Evolutionary conservation across 1,140 invertebrate genomes (phyloP).

Genomic region (Polypedilum vanderplanki): DNA sequence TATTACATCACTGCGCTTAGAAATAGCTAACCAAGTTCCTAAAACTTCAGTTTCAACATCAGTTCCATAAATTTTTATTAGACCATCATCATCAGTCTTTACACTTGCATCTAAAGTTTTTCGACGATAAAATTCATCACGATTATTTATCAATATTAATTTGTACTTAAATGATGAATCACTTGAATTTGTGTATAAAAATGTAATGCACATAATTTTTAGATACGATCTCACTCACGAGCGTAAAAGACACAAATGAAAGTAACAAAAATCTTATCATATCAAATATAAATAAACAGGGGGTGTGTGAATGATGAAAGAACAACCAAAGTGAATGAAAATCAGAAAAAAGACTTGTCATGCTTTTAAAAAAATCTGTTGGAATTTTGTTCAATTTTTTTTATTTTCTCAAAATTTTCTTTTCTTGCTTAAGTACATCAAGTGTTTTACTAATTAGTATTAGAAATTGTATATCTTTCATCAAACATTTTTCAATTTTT

Average conservation of each 20-base stretch:
- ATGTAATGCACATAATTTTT: slow-evolving; percentile 20
- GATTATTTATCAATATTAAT: slow-evolving; percentile 20
- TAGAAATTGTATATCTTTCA: slow-evolving; percentile 19
- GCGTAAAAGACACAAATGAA: too few species aligned
- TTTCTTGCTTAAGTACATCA: slow-evolving; percentile 5
- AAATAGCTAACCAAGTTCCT: not conserved
- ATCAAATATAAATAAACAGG: too few species aligned
- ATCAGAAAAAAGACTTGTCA: too few species aligned
- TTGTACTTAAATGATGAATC: not conserved
- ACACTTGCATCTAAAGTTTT: not conserved
- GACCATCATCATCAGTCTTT: not conserved
- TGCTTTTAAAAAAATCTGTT: too few species aligned
- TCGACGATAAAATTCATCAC: slow-evolving; percentile 5
- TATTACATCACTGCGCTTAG: not conserved
- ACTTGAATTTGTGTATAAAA: not conserved
- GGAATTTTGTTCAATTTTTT: not conserved
- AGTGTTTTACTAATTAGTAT: not conserved
- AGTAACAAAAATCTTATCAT: too few species aligned
- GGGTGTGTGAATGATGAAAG: too few species aligned
- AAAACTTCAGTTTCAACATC: not conserved
- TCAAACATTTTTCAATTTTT: not conserved
- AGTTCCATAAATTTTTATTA: not conserved
- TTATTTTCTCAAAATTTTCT: slow-evolving; percentile 14
- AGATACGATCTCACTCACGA: not conserved
- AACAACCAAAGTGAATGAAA: too few species aligned